Percentiles rank a stretch among this genome's conserved stretches.
These are phyloP conservation scores for Oryzias javanicus DNA, from an alignment of 2,113 vertebrate genomes.

Conservation along the genomic window DNA sequence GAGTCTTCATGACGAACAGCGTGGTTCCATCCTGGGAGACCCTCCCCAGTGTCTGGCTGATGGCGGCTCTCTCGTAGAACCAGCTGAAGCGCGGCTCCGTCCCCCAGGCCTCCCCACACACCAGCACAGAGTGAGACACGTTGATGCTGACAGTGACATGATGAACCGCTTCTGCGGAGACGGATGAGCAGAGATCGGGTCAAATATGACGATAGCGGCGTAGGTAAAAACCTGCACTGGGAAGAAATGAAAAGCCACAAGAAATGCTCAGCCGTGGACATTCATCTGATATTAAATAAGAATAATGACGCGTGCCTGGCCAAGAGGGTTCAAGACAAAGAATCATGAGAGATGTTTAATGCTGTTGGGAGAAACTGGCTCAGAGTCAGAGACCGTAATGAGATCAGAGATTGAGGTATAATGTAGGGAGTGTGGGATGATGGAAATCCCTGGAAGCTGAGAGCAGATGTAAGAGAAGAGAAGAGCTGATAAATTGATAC, in stretches of 20 bases:
- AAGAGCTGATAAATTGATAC: constrained; percentile 55
- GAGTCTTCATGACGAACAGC: constrained; percentile 51
- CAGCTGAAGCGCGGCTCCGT: constrained; percentile 74
- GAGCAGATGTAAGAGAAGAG: constrained; percentile 45
- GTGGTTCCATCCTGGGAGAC: constrained; percentile 64
- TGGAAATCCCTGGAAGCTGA: constrained; percentile 48
- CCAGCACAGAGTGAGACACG: constrained; percentile 66
- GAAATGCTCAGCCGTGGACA: constrained; percentile 25
- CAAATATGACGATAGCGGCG: constrained; percentile 1
- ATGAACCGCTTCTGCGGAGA: constrained; percentile 68
- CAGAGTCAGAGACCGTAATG: constrained; percentile 54
- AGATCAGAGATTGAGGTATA: constrained; percentile 41
- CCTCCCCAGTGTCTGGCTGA: constrained; percentile 55
- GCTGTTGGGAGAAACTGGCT: constrained; percentile 54
- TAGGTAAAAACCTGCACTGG: constrained; percentile 16
- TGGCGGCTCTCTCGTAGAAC: constrained; percentile 63
- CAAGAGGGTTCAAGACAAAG: constrained; percentile 44
- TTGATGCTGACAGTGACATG: constrained; percentile 78
- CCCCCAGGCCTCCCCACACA: constrained; percentile 77
- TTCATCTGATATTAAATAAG: constrained; percentile 35
- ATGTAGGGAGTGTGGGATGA: constrained; percentile 43
- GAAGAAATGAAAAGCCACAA: constrained; percentile 11
- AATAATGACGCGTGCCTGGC: constrained; percentile 34
- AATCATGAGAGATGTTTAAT: constrained; percentile 55
- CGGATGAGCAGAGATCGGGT: background rate